Evolutionary conservation across 1,140 invertebrate species (phyloP).

Genomic region (Drosophila nasuta): DNA sequence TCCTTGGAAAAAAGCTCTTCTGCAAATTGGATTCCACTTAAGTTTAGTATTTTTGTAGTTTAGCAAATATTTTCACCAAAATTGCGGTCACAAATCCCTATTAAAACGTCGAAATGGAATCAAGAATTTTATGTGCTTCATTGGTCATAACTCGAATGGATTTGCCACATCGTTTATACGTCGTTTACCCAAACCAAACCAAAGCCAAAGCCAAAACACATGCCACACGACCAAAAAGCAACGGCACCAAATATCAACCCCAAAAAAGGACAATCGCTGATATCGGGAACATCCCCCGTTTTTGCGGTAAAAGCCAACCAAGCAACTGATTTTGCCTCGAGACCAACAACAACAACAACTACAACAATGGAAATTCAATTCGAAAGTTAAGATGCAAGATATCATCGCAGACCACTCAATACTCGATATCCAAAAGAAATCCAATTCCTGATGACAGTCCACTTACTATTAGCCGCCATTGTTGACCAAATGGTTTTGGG

Average conservation of each 20-base stretch:
- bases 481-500: slow-evolving; percentile 6
- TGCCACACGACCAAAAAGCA: too few species aligned
- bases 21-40: slow-evolving; percentile 7
- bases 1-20: slow-evolving; percentile 1
- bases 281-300: slow-evolving; percentile 46
- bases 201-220: slow-evolving; percentile 7
- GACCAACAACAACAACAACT: slow-evolving; percentile 25
- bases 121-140: slow-evolving; percentile 49
- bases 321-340: slow-evolving; percentile 27
- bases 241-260: slow-evolving; percentile 54
- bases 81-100: slow-evolving; percentile 36
- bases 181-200: slow-evolving; percentile 50
- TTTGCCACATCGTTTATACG: slow-evolving; percentile 74
- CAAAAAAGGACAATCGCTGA: slow-evolving; percentile 49
- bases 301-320: slow-evolving; percentile 39
- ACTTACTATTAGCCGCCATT: slow-evolving; percentile 27
- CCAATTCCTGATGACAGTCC: neutral
- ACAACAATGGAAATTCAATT: slow-evolving; percentile 65
- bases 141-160: slow-evolving; percentile 54
- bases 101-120: slow-evolving; percentile 34
- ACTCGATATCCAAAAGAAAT: slow-evolving; percentile 6
- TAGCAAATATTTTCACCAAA: slow-evolving; percentile 6
- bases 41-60: neutral
- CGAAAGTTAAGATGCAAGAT: slow-evolving; percentile 64
- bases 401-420: slow-evolving; percentile 32